Evolutionary conservation across 2,113 vertebrate species (phyloP).

Genomic region (Oceanodroma tethys): DNA sequence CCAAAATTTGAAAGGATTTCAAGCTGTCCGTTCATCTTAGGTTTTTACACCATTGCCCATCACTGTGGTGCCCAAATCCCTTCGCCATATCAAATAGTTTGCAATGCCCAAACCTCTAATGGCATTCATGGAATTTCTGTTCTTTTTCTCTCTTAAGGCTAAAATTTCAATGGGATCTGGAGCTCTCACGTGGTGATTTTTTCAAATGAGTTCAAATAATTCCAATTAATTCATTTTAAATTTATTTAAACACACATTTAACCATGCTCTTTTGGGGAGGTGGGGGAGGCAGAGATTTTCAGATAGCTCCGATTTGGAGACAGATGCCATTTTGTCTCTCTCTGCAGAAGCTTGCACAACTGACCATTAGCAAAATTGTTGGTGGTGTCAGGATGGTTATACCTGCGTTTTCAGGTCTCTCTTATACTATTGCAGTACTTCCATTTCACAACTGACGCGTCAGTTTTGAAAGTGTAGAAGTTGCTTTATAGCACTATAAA

Average conservation of each 20-base stretch:
- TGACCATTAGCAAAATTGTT: constrained; percentile 25
- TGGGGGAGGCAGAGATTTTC: neutral
- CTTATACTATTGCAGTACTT: neutral
- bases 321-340: neutral
- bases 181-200: neutral
- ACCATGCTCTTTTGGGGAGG: neutral
- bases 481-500: constrained; percentile 4
- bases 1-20: neutral
- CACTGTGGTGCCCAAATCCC: neutral
- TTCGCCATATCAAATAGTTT: neutral
- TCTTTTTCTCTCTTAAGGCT: neutral
- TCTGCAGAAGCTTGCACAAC: constrained; percentile 8
- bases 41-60: neutral
- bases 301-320: neutral
- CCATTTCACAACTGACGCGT: neutral
- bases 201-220: neutral
- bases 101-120: neutral
- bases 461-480: neutral
- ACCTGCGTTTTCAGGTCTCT: neutral
- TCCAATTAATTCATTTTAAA: neutral
- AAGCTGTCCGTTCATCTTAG: rapidly evolving
- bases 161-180: neutral
- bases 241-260: neutral
- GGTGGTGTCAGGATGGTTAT: neutral
- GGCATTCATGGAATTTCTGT: neutral